Evolutionary conservation across 2,888 invertebrate genomes (phyloP).

Genomic region (Pandemis cinnamomeana): DNA sequence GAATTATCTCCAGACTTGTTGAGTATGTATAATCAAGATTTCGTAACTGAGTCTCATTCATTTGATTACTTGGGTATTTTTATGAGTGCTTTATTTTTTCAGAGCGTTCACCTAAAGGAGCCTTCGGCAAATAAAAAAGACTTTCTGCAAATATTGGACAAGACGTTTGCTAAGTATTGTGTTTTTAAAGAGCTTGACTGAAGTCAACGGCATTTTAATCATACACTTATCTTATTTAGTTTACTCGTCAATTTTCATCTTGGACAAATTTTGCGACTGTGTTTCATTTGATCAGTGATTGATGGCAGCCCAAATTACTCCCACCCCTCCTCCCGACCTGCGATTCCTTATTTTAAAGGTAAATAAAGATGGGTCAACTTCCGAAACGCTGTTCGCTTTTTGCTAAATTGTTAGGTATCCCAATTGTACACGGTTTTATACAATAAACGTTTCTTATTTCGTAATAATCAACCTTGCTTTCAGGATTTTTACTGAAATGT

Average conservation of each 20-base stretch:
- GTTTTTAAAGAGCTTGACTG: constrained; percentile 40
- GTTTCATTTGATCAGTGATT: too few species aligned
- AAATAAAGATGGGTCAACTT: background rate
- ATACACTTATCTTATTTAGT: background rate
- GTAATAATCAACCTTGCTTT: background rate
- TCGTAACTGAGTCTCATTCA: constrained; percentile 29
- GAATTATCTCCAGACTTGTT: constrained; percentile 30
- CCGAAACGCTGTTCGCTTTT: background rate
- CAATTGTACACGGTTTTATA: too few species aligned
- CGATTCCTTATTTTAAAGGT: background rate
- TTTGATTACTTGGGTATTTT: constrained; percentile 16
- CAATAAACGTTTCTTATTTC: too few species aligned
- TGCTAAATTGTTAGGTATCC: too few species aligned
- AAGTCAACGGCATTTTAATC: background rate
- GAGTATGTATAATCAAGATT: constrained; percentile 23
- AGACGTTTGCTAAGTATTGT: constrained; percentile 49
- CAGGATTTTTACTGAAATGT: too few species aligned
- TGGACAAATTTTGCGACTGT: background rate
- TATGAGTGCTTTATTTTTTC: constrained; percentile 44
- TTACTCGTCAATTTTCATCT: background rate
- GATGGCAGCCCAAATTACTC: background rate
- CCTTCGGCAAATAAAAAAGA: constrained; percentile 37
- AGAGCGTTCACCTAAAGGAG: constrained; percentile 12
- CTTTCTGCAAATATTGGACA: constrained; percentile 55
- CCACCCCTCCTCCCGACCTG: background rate